A percentile compares a stretch with the other conserved stretches of the same genome.
Evolutionary conservation across 1,140 invertebrate species (phyloP).

Genomic region (Drosophila miranda): DNA sequence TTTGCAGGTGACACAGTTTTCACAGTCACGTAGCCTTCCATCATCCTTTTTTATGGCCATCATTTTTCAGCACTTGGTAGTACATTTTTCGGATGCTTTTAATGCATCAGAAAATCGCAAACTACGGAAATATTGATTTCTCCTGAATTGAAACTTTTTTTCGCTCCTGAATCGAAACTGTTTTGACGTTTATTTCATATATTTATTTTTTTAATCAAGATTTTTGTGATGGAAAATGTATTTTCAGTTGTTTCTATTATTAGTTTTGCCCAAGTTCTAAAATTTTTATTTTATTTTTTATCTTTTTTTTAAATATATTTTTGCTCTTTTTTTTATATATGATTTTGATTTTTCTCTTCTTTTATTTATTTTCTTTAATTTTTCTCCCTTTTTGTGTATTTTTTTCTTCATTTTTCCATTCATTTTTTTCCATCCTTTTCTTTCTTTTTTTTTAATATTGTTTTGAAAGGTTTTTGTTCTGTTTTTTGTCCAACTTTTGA

Average conservation of each 20-base stretch:
- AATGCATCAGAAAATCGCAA: too few relatives aligned
- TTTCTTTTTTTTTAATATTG: slow-evolving; percentile 32
- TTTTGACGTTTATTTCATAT: background rate
- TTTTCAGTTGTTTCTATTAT: slow-evolving; percentile 70
- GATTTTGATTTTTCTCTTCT: background rate
- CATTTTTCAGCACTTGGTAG: slow-evolving; percentile 47
- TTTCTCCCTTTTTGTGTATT: background rate
- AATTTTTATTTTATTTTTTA: slow-evolving; percentile 42
- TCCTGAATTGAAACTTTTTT: background rate
- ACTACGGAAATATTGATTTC: too few relatives aligned
- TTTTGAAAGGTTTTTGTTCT: slow-evolving; percentile 49
- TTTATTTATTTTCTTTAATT: slow-evolving; percentile 16
- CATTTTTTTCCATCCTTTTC: slow-evolving; percentile 16
- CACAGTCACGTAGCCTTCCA: slow-evolving; percentile 60
- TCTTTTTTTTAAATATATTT: slow-evolving; percentile 30
- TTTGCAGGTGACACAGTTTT: slow-evolving; percentile 63
- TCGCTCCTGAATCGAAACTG: slow-evolving; percentile 18
- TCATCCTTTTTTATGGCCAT: slow-evolving; percentile 51
- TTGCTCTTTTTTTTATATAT: background rate
- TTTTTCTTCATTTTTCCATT: background rate
- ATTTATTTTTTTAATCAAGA: slow-evolving; percentile 1
- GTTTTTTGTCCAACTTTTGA: slow-evolving; percentile 51
- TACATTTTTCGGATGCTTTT: too few relatives aligned
- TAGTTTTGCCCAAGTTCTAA: slow-evolving; percentile 63
- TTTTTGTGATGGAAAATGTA: slow-evolving; percentile 29